A percentile compares a stretch with the other conserved stretches of the same genome.
phyloP scores from a whole-genome alignment of 2,888 invertebrate species.

The Auanema freiburgensis region DNA sequence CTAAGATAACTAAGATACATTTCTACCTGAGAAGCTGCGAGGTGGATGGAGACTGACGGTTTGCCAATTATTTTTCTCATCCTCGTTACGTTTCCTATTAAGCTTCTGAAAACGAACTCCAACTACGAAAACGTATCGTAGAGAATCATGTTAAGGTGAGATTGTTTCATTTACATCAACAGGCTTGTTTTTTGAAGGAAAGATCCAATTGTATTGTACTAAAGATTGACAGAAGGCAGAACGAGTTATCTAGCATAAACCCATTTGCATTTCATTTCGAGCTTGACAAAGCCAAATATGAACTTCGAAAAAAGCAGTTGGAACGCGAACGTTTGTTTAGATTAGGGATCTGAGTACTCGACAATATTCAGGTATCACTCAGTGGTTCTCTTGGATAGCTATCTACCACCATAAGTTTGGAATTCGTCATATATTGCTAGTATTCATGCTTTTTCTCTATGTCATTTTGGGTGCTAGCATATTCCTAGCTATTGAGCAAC shows the following conservation, averaged over 20 bases:
- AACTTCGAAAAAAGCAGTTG: conserved; percentile 7
- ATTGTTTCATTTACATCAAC: background rate
- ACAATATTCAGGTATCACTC: conserved; percentile 16
- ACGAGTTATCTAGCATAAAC: conserved; percentile 4
- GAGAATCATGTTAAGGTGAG: conserved; percentile 14
- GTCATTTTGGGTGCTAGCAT: conserved; percentile 22
- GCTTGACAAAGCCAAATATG: conserved; percentile 16
- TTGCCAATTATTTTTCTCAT: too few species aligned
- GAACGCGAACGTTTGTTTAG: conserved; percentile 7
- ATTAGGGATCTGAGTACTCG: background rate
- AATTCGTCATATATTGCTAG: conserved; percentile 26
- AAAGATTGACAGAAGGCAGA: conserved; percentile 8
- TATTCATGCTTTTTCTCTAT: conserved; percentile 17
- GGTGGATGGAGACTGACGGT: too few species aligned
- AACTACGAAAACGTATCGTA: conserved; percentile 23
- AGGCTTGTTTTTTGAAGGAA: background rate
- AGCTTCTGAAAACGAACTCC: conserved; percentile 21
- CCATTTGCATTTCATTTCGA: conserved; percentile 27
- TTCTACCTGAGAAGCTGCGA: too few species aligned
- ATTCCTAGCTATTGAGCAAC: conserved; percentile 23
- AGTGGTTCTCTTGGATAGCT: conserved; percentile 26
- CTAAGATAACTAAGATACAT: too few species aligned
- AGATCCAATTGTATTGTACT: conserved; percentile 21
- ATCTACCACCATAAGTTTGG: conserved; percentile 30
- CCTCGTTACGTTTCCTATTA: background rate